A percentile compares a stretch with the other conserved stretches of the same genome.
These are phyloP conservation scores for Pseudorhiza aurosa DNA, from an alignment of 30 jellyfish, hydroid and myxozoan species.

Conservation along the genomic window DNA sequence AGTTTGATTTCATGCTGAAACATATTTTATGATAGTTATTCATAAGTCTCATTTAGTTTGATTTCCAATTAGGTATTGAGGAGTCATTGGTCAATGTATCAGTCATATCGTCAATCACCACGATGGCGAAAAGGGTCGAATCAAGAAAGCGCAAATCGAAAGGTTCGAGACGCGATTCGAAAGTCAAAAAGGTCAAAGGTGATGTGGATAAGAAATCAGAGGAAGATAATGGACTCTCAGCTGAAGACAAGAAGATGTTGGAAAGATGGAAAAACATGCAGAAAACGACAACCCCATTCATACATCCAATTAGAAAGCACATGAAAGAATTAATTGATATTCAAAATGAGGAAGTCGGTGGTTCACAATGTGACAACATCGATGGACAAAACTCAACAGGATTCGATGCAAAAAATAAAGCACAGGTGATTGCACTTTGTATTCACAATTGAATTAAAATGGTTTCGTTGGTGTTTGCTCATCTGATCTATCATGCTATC, in stretches of 20 bases:
- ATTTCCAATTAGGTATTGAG: too few species aligned
- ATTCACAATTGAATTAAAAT: too few species aligned
- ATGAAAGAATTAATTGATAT: slow-evolving; percentile 78
- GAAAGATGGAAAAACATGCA: slow-evolving; percentile 97
- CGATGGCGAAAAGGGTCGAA: slow-evolving; percentile 37
- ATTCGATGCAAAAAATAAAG: not conserved
- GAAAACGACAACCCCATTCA: slow-evolving; percentile 81
- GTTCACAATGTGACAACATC: slow-evolving; percentile 3
- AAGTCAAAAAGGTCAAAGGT: slow-evolving; percentile 32
- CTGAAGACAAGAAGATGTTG: slow-evolving; percentile 70
- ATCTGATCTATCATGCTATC: too few species aligned
- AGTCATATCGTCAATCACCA: slow-evolving; percentile 30
- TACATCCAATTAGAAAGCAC: slow-evolving; percentile 97
- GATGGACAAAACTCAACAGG: not conserved
- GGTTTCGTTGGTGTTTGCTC: too few species aligned
- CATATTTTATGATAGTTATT: too few species aligned
- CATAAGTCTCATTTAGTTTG: too few species aligned
- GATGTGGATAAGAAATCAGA: slow-evolving; percentile 36
- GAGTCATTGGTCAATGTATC: too few species aligned
- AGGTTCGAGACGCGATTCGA: slow-evolving; percentile 32
- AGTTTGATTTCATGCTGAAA: too few species aligned
- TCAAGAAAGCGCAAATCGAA: slow-evolving; percentile 73
- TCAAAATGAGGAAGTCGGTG: slow-evolving; percentile 42
- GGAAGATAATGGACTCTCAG: slow-evolving; percentile 49
- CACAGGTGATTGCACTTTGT: too few species aligned